Base-by-base conservation (phyloP, 2,797 vertebrate genomes). In the Paratrypauchen microcephalus region DNA sequence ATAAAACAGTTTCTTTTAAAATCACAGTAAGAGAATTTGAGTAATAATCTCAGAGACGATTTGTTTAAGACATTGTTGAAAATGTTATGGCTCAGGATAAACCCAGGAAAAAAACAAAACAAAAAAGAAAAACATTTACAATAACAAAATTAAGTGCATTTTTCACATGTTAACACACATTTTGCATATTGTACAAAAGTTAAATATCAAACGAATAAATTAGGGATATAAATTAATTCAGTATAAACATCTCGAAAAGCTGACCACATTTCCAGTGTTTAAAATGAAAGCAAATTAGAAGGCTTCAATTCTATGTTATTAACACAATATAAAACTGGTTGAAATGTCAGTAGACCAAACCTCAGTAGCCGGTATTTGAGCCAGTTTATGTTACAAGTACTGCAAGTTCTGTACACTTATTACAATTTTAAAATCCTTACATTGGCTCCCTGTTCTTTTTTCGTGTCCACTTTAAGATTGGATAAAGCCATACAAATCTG, bases 31-130 rank as follows among this genome's bases (percentile, higher is more conserved):
- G 54, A 68, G 65, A 73, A 83, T 75, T 65, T 66, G 47, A 60
- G 21, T 36, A 16, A 75, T 30, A 61, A 61, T 21, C 73, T 68
- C 65, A 75, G 36, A 77, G 75, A 73, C 70, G 77, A 82, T 85
- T 84, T 74, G 78, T 80, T 19, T 67, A 73, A 52, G 74, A 87
- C 81, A 73, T 65, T 24, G 82, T 70, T 58, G 72, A 61, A 80
- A 78, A 80, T 66, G 80, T 73, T 54, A 77, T 87, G 89, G 91
- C 88, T 90, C 90, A 89, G 84, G 84, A 82, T 72, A 73, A 82
- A 62, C 47, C 32, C 59, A 39, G 32, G n/a, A 63, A 24, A 45
- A 24, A 47, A 39, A n/a, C n/a, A n/a, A n/a, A n/a, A n/a, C n/a
- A n/a, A n/a, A 60, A 7, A 61, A 39, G 9, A 61, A 12, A 39